A percentile compares a stretch with the other conserved stretches of the same genome.
These are phyloP conservation scores for Polypterus bichir DNA, from an alignment of 2,113 vertebrate genomes.

Conservation along the genomic window DNA sequence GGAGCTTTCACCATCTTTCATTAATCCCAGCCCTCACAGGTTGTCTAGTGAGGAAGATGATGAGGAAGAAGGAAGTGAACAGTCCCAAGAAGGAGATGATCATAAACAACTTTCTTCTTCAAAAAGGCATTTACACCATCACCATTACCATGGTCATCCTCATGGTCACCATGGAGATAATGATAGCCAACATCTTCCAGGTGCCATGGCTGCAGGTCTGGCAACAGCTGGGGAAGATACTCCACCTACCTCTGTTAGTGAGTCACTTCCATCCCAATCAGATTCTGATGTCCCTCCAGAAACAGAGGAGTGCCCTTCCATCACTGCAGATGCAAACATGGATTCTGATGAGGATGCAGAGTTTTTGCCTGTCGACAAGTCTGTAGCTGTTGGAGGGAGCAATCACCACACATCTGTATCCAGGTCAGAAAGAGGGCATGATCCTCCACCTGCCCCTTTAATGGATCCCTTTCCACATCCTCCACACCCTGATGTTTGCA, in stretches of 20 bases:
- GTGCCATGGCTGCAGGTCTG: constrained; percentile 32
- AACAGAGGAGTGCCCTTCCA: constrained; percentile 79
- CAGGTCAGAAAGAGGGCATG: constrained; percentile 46
- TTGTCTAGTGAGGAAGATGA: constrained; percentile 72
- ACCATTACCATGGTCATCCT: constrained; percentile 48
- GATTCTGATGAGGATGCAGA: constrained; percentile 86
- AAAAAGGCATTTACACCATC: constrained; percentile 53
- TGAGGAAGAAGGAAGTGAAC: constrained; percentile 41
- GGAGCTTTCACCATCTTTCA: constrained; percentile 86
- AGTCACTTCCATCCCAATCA: constrained; percentile 82
- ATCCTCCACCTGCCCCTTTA: constrained; percentile 70
- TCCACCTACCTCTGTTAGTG: constrained; percentile 82
- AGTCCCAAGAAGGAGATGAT: constrained; percentile 37
- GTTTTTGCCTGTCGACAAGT: constrained; percentile 82
- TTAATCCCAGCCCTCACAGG: constrained; percentile 73
- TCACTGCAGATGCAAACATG: constrained; percentile 77
- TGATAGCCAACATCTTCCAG: constrained; percentile 30
- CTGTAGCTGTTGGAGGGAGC: constrained; percentile 49
- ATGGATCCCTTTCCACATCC: constrained; percentile 72
- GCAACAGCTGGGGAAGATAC: constrained; percentile 67
- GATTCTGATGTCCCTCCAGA: constrained; percentile 81
- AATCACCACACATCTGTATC: constrained; percentile 54
- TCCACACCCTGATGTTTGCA: constrained; percentile 86
- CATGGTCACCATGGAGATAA: constrained; percentile 31
- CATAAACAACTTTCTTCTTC: constrained; percentile 42